Conservation (phyloP, 2,888 invertebrate genomes). For the Diplazon laetatorius region DNA sequence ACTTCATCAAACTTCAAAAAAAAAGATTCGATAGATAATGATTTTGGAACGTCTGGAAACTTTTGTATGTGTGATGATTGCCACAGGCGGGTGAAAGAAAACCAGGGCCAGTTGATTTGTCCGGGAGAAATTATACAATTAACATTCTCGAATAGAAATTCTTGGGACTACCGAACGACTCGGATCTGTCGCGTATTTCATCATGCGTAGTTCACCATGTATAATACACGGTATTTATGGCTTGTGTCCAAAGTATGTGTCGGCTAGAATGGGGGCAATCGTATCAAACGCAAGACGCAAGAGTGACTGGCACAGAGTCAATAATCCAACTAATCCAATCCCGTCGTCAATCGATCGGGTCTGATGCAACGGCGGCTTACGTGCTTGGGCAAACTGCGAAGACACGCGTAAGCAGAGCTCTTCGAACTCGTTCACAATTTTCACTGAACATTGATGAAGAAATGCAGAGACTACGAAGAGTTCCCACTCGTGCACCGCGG, state of each 20-base stretch:
- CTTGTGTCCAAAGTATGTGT: conserved; percentile 22
- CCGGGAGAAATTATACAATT: conserved; percentile 19
- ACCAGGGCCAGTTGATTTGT: background rate
- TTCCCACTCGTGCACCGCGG: too few species aligned
- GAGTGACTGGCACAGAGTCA: too few species aligned
- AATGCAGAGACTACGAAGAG: too few species aligned
- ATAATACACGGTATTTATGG: conserved; percentile 21
- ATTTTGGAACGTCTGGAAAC: background rate
- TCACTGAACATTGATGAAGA: conserved; percentile 48
- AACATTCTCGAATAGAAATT: conserved; percentile 32
- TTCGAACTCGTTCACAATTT: conserved; percentile 44
- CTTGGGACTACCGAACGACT: conserved; percentile 30
- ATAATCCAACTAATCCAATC: too few species aligned
- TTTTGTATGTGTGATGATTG: conserved; percentile 1
- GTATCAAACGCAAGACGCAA: too few species aligned
- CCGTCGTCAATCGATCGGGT: too few species aligned
- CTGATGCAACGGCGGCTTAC: conserved; percentile 52
- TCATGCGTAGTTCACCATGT: conserved; percentile 7
- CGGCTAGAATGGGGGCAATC: too few species aligned
- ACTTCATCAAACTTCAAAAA: too few species aligned
- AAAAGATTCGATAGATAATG: too few species aligned
- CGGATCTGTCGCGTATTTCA: conserved; percentile 23
- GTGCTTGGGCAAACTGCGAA: background rate
- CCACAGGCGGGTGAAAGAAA: background rate
- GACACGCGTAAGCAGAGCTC: conserved; percentile 20